Evolutionary conservation across 2,113 vertebrate species (phyloP).

Genomic region (Paedocypris sp.): DNA sequence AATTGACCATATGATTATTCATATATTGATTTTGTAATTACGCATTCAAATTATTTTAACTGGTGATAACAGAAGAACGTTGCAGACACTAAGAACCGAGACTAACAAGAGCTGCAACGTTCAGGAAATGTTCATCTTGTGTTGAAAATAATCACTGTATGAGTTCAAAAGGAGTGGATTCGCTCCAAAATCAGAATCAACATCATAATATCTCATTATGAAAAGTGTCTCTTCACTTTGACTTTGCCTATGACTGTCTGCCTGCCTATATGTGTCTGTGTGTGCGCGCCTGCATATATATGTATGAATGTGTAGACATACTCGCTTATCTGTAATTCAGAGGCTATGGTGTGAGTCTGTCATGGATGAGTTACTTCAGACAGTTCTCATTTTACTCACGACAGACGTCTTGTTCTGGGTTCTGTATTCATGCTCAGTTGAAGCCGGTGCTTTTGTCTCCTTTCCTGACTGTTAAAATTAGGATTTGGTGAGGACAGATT

Average conservation of each 20-base stretch:
- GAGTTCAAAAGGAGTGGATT: too few relatives aligned
- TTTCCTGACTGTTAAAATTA: background rate
- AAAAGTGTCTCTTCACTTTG: background rate
- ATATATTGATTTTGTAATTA: too few relatives aligned
- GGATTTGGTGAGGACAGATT: slow-evolving; percentile 10
- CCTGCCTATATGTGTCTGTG: background rate
- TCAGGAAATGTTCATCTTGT: too few relatives aligned
- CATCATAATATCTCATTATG: too few relatives aligned
- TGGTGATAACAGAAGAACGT: too few relatives aligned
- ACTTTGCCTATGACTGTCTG: background rate
- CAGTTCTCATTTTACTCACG: slow-evolving; percentile 30
- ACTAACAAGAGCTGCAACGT: too few relatives aligned
- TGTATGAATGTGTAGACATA: background rate
- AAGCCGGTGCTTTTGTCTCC: slow-evolving; percentile 5
- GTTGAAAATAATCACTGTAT: too few relatives aligned
- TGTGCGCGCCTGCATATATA: background rate
- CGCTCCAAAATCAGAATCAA: too few relatives aligned
- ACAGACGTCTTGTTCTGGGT: slow-evolving; percentile 32
- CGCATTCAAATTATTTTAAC: too few relatives aligned
- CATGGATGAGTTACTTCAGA: slow-evolving; percentile 49
- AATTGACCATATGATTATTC: too few relatives aligned
- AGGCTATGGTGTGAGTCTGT: slow-evolving; percentile 39
- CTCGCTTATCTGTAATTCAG: slow-evolving; percentile 28
- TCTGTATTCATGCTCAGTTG: background rate
- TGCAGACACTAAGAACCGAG: too few relatives aligned